These are phyloP conservation scores for Pelodiscus sinensis DNA, from an alignment of 2,113 vertebrate species.

Conservation along the genomic window DNA sequence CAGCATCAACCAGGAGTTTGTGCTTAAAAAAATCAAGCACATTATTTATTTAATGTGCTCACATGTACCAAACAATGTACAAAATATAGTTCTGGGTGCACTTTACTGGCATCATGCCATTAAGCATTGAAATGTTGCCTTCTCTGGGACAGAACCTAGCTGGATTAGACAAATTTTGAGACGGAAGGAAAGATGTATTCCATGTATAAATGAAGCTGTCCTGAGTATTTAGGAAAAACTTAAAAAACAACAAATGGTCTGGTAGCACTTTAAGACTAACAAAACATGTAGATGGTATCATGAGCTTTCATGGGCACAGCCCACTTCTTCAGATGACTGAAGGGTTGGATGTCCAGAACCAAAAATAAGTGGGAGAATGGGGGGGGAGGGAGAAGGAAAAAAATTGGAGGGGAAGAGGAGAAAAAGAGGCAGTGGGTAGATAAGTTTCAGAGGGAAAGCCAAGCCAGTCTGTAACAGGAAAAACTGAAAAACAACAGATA, in stretches of 20 bases:
- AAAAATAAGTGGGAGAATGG: no score
- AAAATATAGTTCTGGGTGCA: background rate
- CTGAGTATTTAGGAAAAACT: no score
- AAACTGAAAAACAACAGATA: no score
- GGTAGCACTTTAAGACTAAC: no score
- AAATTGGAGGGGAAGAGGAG: background rate
- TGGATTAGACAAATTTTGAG: rapidly evolving
- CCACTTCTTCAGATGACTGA: no score
- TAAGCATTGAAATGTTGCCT: background rate
- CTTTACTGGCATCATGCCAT: background rate
- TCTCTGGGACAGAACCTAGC: background rate
- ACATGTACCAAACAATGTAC: rapidly evolving
- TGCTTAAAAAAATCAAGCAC: rapidly evolving
- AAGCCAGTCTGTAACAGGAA: no score
- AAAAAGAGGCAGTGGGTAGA: no score
- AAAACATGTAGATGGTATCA: no score
- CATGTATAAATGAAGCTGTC: background rate
- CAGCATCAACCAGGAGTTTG: background rate
- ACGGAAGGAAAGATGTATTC: background rate
- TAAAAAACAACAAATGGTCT: no score
- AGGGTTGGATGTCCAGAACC: no score
- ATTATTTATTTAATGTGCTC: background rate
- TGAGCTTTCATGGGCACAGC: no score
- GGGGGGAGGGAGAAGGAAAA: background rate
- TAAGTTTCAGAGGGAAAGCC: no score